phyloP scores from a whole-genome alignment of 2,888 invertebrate genomes.

The Dioctria linearis region DNA sequence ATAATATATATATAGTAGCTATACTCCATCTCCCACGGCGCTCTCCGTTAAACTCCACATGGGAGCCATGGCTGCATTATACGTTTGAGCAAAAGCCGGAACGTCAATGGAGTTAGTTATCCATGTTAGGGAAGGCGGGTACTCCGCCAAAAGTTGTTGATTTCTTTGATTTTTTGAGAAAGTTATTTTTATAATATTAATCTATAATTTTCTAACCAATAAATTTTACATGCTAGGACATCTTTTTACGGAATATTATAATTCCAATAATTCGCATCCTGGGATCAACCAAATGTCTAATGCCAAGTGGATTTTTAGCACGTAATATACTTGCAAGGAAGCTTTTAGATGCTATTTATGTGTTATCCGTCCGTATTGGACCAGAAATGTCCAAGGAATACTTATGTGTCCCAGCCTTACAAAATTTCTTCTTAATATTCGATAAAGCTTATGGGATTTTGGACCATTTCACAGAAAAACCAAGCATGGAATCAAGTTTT shows the following conservation, averaged over 20 bases:
- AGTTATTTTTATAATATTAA: no score
- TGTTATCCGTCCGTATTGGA: conserved; percentile 83
- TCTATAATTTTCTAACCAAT: not conserved
- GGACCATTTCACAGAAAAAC: conserved; percentile 63
- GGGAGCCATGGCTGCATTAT: no score
- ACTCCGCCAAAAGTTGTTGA: no score
- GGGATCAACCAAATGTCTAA: conserved; percentile 83
- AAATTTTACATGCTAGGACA: conserved; percentile 77
- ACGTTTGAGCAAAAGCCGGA: no score
- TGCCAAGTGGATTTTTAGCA: conserved; percentile 85
- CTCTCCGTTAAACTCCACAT: no score
- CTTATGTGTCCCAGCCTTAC: conserved; percentile 79
- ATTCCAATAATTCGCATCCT: conserved; percentile 86
- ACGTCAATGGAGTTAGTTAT: no score
- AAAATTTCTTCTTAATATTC: conserved; percentile 85
- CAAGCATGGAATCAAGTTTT: conserved; percentile 36
- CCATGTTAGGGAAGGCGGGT: no score
- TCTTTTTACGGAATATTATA: conserved; percentile 85
- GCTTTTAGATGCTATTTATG: conserved; percentile 85
- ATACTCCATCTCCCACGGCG: no score
- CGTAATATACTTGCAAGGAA: conserved; percentile 85
- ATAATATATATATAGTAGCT: no score
- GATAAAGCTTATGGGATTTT: conserved; percentile 75
- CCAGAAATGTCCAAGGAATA: conserved; percentile 84
- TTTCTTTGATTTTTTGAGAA: not conserved